phyloP scores from a whole-genome alignment of 2,888 invertebrate species.

The Cerceris ruficornis region DNA sequence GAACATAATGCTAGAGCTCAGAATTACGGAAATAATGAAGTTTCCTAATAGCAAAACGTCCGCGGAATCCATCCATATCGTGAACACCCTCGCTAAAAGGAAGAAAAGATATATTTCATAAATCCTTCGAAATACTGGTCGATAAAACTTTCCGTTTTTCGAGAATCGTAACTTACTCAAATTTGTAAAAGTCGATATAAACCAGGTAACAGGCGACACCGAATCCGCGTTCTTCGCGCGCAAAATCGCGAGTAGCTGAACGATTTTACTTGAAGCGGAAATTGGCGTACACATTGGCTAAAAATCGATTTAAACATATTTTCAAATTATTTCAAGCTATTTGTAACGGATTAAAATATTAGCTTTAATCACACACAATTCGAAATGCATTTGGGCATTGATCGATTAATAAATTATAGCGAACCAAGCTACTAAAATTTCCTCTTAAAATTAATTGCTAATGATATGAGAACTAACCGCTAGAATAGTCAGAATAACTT shows the following conservation, averaged over 20 bases:
- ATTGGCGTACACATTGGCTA: conserved; percentile 90
- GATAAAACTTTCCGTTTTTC: not conserved
- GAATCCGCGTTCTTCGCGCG: conserved; percentile 88
- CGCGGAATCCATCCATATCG: conserved; percentile 90
- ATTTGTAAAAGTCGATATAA: conserved; percentile 91
- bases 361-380: no score
- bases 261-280: conserved; percentile 91
- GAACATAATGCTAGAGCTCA: conserved; percentile 88
- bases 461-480: conserved; percentile 84
- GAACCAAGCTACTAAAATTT: no score
- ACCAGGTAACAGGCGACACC: conserved; percentile 91
- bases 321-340: conserved; percentile 2
- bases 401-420: no score
- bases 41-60: conserved; percentile 89
- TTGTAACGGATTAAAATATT: no score
- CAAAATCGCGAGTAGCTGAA: conserved; percentile 89
- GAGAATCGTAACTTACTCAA: conserved; percentile 85
- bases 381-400: no score
- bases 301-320: conserved; percentile 58
- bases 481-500: conserved; percentile 83
- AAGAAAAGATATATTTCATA: not conserved
- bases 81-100: conserved; percentile 89
- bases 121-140: not conserved
- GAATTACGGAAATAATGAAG: conserved; percentile 87
- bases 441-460: not conserved